Evolutionary conservation across 2,888 invertebrate species (phyloP).

Genomic region (Eueremaeus valkanovi): DNA sequence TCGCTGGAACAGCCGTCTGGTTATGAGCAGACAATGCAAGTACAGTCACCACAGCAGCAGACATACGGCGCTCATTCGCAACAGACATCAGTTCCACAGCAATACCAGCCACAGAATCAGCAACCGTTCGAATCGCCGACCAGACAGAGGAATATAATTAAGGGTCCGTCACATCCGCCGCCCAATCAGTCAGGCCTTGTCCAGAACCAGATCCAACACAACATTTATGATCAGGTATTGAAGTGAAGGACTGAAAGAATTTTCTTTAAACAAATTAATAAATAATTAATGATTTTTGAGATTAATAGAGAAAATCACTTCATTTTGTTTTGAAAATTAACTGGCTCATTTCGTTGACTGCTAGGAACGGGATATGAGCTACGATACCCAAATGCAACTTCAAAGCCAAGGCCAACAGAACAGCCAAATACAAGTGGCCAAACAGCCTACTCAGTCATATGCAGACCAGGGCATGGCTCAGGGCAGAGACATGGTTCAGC

Average conservation of each 20-base stretch:
- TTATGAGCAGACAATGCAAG: constrained; percentile 27
- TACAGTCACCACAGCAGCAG: constrained; percentile 18
- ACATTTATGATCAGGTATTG: background rate
- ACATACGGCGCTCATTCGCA: background rate
- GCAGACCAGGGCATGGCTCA: background rate
- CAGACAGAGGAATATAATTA: background rate
- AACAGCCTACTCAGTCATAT: background rate
- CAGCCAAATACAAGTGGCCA: background rate
- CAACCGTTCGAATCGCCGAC: constrained; percentile 1
- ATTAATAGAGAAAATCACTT: background rate
- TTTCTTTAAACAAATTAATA: background rate
- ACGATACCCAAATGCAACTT: background rate
- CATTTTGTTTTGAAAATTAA: background rate
- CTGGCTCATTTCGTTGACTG: background rate
- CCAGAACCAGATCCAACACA: constrained; percentile 14
- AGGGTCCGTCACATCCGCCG: constrained; percentile 4
- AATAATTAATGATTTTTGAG: background rate
- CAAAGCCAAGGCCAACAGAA: constrained; percentile 23
- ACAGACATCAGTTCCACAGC: constrained; percentile 36
- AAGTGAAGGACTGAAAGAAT: background rate
- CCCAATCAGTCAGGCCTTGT: constrained; percentile 9
- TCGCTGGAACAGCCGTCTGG: constrained; percentile 30
- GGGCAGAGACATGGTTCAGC: background rate
- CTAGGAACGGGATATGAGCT: background rate
- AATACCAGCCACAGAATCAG: constrained; percentile 25